Evolutionary conservation across 2,113 vertebrate species (phyloP), one percentile per base, ranked within the genome.

Genomic region (Willisornis vidua): DNA sequence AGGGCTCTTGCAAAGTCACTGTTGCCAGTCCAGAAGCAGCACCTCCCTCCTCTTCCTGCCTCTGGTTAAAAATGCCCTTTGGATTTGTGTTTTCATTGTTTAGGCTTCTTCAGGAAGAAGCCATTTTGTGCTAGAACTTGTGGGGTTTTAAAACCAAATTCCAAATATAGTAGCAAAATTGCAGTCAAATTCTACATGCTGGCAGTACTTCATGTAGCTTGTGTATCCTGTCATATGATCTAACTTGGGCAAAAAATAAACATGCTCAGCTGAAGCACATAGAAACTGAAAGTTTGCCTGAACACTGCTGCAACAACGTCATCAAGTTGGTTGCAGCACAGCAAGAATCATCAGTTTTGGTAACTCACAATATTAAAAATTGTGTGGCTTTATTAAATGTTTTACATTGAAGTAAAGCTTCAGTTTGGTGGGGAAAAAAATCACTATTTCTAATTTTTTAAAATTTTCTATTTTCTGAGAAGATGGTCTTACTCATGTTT

Each of bases 221-320:
- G 85, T 88, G 61, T 88, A 96, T 96, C 92, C 90, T 93, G 92
- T 96, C 94, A 94, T 77, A 81, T 94, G 90, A 92, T 85, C 52
- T 57, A 54, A 55, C 80, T 78, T 46, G 83, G 49, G 75, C 76
- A 93, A 90, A 93, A 96, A 96, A 86, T 78, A 92, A 93, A 81
- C 73, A 49, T 26, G 63, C 59, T 94, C 67, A 90, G 79, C 75
- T 90, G 80, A 92, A 86, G 75, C 72, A 49, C 39, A 48, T 8
- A 91, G 94, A 96, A 94, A 95, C 83, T 58, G 92, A 94, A 96
- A 95, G 73, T 84, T 90, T 72, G 59, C 52, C 57, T 71, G 82
- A 59, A 63, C 43, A 8, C 13, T 52, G 46, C 67, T 59, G 45
- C 67, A 46, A 31, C 49, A 63, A 10, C 33, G 55, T 65, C 25